These are phyloP conservation scores for Mionectes olivaceus DNA, from an alignment of 2,797 vertebrate species.

Conservation along the genomic window DNA sequence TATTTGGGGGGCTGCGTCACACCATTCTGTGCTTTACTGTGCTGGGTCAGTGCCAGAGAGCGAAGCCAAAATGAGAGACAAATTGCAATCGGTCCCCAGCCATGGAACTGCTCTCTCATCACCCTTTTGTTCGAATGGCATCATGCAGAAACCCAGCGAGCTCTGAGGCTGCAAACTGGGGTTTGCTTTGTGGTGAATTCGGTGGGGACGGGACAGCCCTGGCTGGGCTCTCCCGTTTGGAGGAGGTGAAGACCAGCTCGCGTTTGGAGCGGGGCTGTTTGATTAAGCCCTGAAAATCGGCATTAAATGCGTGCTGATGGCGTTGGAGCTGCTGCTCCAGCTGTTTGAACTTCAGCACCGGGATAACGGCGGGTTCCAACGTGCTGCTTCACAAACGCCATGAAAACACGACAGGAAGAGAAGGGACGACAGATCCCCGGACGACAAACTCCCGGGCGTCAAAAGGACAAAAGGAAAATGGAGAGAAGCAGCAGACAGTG, in stretches of 20 bases:
- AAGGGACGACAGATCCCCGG: neutral
- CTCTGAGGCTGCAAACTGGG: neutral
- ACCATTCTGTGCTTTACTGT: constrained; percentile 22
- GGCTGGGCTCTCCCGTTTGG: neutral
- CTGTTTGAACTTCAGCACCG: neutral
- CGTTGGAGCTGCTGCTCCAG: neutral
- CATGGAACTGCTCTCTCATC: constrained; percentile 52
- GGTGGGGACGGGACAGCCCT: neutral
- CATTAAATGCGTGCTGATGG: neutral
- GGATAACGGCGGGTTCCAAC: neutral
- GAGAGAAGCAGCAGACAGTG: constrained; percentile 7
- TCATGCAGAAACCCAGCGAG: constrained; percentile 39
- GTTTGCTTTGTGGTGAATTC: neutral
- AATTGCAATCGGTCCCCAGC: neutral
- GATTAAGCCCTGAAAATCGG: neutral
- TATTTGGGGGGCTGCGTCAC: neutral
- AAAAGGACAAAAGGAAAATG: constrained; percentile 56
- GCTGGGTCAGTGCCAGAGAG: constrained; percentile 27
- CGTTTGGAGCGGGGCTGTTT: neutral
- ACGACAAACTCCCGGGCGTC: neutral
- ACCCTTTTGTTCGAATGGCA: constrained; percentile 44
- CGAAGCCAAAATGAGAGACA: neutral
- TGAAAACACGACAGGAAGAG: neutral
- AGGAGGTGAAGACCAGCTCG: neutral
- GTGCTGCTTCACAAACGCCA: neutral